Evolutionary conservation across 2,797 vertebrate genomes (phyloP), one percentile per base, ranked within the genome.

Genomic region (Characodon lateralis): DNA sequence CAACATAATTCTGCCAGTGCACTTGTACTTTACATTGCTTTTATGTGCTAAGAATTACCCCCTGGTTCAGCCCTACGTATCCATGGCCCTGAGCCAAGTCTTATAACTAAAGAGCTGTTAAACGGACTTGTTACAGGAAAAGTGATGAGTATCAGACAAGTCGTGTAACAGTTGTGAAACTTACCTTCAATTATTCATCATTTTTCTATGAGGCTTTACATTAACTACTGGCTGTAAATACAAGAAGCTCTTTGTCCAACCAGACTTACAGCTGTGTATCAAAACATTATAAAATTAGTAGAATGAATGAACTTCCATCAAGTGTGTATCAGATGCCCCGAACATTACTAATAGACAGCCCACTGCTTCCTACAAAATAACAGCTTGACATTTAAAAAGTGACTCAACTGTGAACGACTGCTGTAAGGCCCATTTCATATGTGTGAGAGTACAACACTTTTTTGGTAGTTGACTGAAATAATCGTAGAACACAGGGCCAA

Each of bases 311-410:
- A 53, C 51, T 53, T 53, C 18, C 51, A 53, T 53, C 18, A 50
- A 31, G 18, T 53, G 35, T 31, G 22, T 39, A 53, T 48, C 24
- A 20, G 41, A 61, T 55, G 50, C 48, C 68, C 46, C 46, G 41
- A 31, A 58, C 50, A 72, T 55, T 35, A 61, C 35, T 22, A 82
- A 75, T 51, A 56, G 63, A 59, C 63, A 50, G 77, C 79, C 41
- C 63, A 73, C 50, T 28, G 56, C 22, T 50, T 78, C 58, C 20
- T 58, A 53, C 43, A 74, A 82, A 73, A 63, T 53, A 69, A 55
- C 55, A 26, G 71, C 59, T 65, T 88, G 76, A 81, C 76, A 81
- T 81, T 85, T 85, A 20, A 74, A 71, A 71, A 41, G 68, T 55
- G 74, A 76, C 55, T 80, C 31, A 8, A 14, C 59, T 59, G 74